Evolutionary conservation across 2,888 invertebrate genomes (phyloP).

Genomic region (Drosophila stalkeri): DNA sequence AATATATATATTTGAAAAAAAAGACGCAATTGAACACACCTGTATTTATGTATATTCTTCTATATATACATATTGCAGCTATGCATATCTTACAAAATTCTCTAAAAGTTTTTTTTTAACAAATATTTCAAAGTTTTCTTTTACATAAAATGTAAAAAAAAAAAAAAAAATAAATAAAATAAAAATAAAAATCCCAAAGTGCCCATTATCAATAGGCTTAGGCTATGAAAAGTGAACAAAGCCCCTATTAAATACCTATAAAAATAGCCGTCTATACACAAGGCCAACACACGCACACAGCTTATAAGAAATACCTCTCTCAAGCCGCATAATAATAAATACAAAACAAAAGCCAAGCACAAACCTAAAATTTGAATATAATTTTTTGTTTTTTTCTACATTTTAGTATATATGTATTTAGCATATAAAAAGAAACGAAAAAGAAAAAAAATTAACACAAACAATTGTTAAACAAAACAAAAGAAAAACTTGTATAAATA

Average conservation of each 20-base stretch:
- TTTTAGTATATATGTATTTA: slow-evolving; percentile 33
- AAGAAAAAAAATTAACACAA: background rate
- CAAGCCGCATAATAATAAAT: background rate
- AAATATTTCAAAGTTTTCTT: background rate
- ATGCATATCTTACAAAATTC: background rate
- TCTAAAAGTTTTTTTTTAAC: background rate
- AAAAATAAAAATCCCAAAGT: background rate
- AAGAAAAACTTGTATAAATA: slow-evolving; percentile 19
- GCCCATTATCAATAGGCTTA: background rate
- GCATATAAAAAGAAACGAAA: slow-evolving; percentile 19
- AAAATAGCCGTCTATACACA: slow-evolving; percentile 1
- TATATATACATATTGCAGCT: background rate
- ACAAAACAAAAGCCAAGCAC: slow-evolving; percentile 8
- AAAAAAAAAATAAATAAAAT: background rate
- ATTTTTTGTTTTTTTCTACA: background rate
- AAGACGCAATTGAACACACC: no score
- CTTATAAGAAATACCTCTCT: slow-evolving; percentile 7
- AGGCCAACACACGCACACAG: slow-evolving; percentile 1
- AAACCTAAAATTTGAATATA: slow-evolving; percentile 18
- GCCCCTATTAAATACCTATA: slow-evolving; percentile 3
- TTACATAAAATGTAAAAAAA: background rate
- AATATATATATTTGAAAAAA: no score
- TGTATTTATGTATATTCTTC: no score
- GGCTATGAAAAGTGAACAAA: background rate
- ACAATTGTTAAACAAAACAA: slow-evolving; percentile 33